Percentiles rank a stretch among this genome's conserved stretches.
Evolutionary conservation across 1,140 invertebrate genomes (phyloP).

Genomic region (Pararge aegeria): DNA sequence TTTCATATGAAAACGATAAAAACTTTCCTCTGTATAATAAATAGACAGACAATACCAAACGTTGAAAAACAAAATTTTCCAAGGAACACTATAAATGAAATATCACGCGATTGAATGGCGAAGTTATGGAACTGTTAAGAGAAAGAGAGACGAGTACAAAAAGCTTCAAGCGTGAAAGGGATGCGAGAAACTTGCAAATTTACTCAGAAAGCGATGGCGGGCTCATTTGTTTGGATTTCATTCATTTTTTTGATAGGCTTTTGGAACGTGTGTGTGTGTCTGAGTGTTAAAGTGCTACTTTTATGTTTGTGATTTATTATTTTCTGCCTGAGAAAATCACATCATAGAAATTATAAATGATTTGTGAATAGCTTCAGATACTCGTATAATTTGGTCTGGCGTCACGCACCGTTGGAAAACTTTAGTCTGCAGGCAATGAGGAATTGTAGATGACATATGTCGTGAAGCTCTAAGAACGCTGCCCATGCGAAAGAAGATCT

Average conservation of each 20-base stretch:
- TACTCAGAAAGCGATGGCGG: slow-evolving; percentile 15
- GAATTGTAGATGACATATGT: no score
- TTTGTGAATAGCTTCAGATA: no score
- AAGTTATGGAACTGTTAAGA: slow-evolving; percentile 20
- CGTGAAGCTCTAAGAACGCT: no score
- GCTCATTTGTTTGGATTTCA: slow-evolving; percentile 31
- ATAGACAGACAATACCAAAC: slow-evolving; percentile 15
- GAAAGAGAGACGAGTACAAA: slow-evolving; percentile 16
- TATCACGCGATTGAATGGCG: slow-evolving; percentile 17
- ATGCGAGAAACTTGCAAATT: slow-evolving; percentile 18
- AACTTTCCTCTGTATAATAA: slow-evolving; percentile 7
- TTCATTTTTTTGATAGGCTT: slow-evolving; percentile 31
- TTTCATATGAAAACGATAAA: background rate
- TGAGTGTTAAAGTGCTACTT: slow-evolving; percentile 28
- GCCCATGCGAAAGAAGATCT: no score
- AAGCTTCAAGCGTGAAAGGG: slow-evolving; percentile 6
- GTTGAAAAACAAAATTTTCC: slow-evolving; percentile 25
- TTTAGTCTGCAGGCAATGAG: no score
- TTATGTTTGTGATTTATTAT: slow-evolving; percentile 31
- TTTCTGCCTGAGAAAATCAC: slow-evolving; percentile 6
- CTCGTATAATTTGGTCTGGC: no score
- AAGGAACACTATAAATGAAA: slow-evolving; percentile 22
- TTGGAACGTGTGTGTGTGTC: slow-evolving; percentile 18
- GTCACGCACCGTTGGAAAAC: no score
- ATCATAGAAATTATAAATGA: background rate